Evolutionary conservation across 1,140 invertebrate species (phyloP).

Genomic region (Olivierus martensii): DNA sequence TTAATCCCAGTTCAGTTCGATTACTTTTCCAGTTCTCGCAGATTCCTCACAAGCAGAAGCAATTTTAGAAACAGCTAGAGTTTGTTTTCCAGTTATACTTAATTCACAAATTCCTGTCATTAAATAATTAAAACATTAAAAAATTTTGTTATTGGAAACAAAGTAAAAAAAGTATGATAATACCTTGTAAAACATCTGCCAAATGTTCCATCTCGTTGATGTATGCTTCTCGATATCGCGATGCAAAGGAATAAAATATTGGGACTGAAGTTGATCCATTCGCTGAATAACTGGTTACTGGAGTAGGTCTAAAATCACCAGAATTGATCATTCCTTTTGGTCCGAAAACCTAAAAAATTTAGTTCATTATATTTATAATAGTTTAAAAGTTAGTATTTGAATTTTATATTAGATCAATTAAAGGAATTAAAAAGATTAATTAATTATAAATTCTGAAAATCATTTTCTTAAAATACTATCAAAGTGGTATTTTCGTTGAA

Average conservation of each 20-base stretch:
- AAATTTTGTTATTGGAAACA: neutral
- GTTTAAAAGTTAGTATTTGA: no score
- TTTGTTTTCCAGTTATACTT: slow-evolving; percentile 35
- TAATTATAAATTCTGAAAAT: no score
- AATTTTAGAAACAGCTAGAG: slow-evolving; percentile 39
- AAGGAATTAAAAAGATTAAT: no score
- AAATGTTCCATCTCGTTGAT: slow-evolving; percentile 47
- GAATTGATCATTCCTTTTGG: slow-evolving; percentile 42
- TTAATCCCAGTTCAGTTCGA: slow-evolving; percentile 27
- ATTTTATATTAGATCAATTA: no score
- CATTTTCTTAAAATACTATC: no score
- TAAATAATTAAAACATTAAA: neutral
- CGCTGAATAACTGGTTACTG: slow-evolving; percentile 24
- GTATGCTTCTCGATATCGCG: slow-evolving; percentile 44
- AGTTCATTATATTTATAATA: no score
- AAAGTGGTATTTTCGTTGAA: no score
- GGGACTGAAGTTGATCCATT: slow-evolving; percentile 32
- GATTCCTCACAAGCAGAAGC: slow-evolving; percentile 41
- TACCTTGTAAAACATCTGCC: slow-evolving; percentile 43
- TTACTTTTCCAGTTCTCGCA: slow-evolving; percentile 33
- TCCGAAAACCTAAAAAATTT: slow-evolving; percentile 35
- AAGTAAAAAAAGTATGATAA: neutral
- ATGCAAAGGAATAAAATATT: slow-evolving; percentile 47
- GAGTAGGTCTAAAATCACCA: slow-evolving; percentile 40
- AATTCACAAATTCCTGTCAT: slow-evolving; percentile 29